Conservation (phyloP, 2,113 vertebrate genomes). For the Aldabrachelys gigantea region DNA sequence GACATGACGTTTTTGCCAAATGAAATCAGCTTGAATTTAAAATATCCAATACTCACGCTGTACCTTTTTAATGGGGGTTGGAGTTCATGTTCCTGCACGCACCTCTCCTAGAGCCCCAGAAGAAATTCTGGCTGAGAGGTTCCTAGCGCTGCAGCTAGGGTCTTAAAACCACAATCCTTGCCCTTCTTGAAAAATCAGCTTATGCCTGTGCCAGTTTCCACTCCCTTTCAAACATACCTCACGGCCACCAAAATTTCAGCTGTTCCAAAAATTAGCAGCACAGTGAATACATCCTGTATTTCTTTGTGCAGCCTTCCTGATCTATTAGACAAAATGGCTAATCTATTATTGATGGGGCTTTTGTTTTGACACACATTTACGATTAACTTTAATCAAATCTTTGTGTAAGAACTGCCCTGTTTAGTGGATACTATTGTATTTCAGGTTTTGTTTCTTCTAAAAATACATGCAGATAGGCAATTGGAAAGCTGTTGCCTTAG, state of each 20-base stretch:
- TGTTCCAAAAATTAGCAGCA: background rate
- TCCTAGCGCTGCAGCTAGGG: rapidly evolving
- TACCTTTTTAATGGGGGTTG: background rate
- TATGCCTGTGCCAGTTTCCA: background rate
- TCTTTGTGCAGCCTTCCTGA: background rate
- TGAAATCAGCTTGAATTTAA: background rate
- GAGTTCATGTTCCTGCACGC: background rate
- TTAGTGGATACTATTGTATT: background rate
- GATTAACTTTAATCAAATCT: background rate
- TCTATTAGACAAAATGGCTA: background rate
- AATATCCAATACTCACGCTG: background rate
- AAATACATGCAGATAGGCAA: constrained; percentile 18
- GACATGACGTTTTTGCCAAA: rapidly evolving
- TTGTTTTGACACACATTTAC: background rate
- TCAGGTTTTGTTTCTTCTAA: background rate
- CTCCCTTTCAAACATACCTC: background rate
- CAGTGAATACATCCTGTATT: background rate
- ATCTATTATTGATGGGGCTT: background rate
- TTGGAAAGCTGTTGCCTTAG: constrained; percentile 29
- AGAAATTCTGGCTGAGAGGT: background rate
- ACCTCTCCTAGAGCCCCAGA: background rate
- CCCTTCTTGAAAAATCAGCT: background rate
- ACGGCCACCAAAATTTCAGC: background rate
- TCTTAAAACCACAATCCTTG: background rate
- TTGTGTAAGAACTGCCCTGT: background rate